Evolutionary conservation across 1,140 invertebrate species (phyloP), one percentile per base, ranked within the genome.

Genomic region (Gonatopus flavifemur): DNA sequence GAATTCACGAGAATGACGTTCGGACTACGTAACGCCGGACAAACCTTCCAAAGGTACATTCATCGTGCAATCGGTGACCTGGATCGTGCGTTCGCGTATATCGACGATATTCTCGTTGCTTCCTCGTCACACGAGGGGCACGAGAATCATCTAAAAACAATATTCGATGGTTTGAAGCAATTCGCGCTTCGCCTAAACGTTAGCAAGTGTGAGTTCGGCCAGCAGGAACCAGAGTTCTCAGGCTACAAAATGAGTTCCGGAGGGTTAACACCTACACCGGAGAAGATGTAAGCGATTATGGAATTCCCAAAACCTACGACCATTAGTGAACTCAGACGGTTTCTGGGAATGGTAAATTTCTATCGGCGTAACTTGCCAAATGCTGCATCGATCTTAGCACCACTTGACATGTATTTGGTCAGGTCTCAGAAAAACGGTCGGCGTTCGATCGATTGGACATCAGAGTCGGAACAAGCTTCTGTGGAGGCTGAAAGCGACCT

Each of bases 11-110:
- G 20, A 9, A 22, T 40, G 16, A 18, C 38, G 10, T 40, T 22
- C 16, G 16, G 18, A 6, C 18, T 16, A 20, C 38, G n/a, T n/a
- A n/a, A n/a, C n/a, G n/a, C n/a, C n/a, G n/a, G n/a, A n/a, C n/a
- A n/a, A n/a, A n/a, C n/a, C 6, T 40, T 40, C 21, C 38, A 40
- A 21, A 20, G 38, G 15, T 40, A 40, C 21, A 22, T 40, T 10
- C 9, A 16, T n/a, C 18, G 15, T 8, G 38, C 22, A 9, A 12
- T 40, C 9, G 10, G 10, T 3, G 8, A n/a, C 20, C 15, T 40
- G 24, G 18, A 40, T 8, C 13, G 20, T 12, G 38, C 24, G 3
- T 40, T 40, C n/a, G n/a, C n/a, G n/a, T n/a, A n/a, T n/a, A n/a
- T n/a, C n/a, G n/a, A n/a, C n/a, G n/a, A n/a, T n/a, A 37, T 37